Evolutionary conservation across 2,113 vertebrate genomes (phyloP).

Genomic region (Hepsetus odoe): DNA sequence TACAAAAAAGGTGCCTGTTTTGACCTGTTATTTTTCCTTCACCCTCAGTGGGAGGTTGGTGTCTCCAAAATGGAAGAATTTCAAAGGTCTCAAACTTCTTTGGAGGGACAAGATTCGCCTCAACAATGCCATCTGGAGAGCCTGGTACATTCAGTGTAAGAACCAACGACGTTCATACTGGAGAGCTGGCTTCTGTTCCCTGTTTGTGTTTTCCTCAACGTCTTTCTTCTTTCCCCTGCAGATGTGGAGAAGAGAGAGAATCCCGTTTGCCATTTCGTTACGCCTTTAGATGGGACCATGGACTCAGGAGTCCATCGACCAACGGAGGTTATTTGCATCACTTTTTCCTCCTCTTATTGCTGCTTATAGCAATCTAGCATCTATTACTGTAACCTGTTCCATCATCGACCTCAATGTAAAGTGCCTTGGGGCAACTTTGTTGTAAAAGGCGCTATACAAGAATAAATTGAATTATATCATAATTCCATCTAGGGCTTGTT

Average conservation of each 20-base stretch:
- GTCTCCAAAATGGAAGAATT: slow-evolving; percentile 99
- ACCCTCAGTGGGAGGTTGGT: slow-evolving; percentile 89
- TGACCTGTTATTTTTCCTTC: slow-evolving; percentile 1
- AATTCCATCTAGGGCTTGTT: too few species aligned
- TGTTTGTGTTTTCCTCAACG: background rate
- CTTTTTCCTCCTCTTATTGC: too few species aligned
- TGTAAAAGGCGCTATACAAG: too few species aligned
- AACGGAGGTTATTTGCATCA: slow-evolving; percentile 88
- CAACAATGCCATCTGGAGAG: slow-evolving; percentile 99
- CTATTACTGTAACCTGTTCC: too few species aligned
- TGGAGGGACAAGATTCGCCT: slow-evolving; percentile 99
- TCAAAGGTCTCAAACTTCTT: slow-evolving; percentile 95
- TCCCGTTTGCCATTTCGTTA: slow-evolving; percentile 95
- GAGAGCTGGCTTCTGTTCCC: background rate
- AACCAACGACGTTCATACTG: background rate
- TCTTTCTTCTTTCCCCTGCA: slow-evolving; percentile 55
- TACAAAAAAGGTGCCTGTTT: too few species aligned
- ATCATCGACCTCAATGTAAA: too few species aligned
- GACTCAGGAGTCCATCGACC: slow-evolving; percentile 86
- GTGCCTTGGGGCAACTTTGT: too few species aligned
- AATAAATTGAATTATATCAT: too few species aligned
- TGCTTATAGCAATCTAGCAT: too few species aligned
- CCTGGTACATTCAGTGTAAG: slow-evolving; percentile 99
- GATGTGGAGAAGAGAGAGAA: slow-evolving; percentile 94
- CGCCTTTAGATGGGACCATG: slow-evolving; percentile 88